Base-by-base conservation (phyloP, 92 coral and sea anemone genomes). In the Palythoa grandiflora region DNA sequence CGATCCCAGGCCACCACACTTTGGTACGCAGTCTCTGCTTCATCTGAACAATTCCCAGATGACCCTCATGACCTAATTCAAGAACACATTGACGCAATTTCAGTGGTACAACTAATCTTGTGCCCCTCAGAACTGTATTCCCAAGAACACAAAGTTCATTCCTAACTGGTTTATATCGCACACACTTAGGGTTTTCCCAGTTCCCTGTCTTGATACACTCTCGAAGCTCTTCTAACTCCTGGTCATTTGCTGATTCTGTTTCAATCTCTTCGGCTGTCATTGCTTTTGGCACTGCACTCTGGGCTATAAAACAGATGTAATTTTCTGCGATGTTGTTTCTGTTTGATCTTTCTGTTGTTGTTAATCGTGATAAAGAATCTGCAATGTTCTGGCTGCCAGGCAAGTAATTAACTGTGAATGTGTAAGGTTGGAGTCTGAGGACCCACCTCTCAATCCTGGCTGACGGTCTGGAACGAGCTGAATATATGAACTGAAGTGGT, bases 1-100 rank as follows among this genome's bases (percentile, higher is more conserved):
- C 89, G 9, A 92, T 79, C 54, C 89, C 88, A 1, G 92, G 90
- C 94, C 93, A 92, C 92, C 91, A 92, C 17, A 89, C 91, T 74
- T 92, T 89, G 19, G 71, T 66, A 55, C 89, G 54, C 47, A 89
- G 39, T 76, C 87, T 52, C 57, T 89, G 80, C 74, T 92, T 89
- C 80, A 83, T 89, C 20, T 85, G 84, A 76, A 88, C 89, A 68
- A 87, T 83, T 48, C 91, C 91, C 65, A 48, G 75, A 21, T 89
- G 88, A 16, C 88, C 92, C 11, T 89, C 90, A 68, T 87, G 90
- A 10, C 79, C 90, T 54, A 87, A 68, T 77, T 68, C 72, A 48
- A 68, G 68, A 21, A 76, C 90, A 38, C 71, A 20, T 20, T 12
- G 73, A 68, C 88, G 83, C 35, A 91, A 71, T 52, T 83, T 87